Percentiles rank a stretch among this genome's conserved stretches.
phyloP scores from a whole-genome alignment of 2,113 vertebrate species.

The Ciconia stormi region DNA sequence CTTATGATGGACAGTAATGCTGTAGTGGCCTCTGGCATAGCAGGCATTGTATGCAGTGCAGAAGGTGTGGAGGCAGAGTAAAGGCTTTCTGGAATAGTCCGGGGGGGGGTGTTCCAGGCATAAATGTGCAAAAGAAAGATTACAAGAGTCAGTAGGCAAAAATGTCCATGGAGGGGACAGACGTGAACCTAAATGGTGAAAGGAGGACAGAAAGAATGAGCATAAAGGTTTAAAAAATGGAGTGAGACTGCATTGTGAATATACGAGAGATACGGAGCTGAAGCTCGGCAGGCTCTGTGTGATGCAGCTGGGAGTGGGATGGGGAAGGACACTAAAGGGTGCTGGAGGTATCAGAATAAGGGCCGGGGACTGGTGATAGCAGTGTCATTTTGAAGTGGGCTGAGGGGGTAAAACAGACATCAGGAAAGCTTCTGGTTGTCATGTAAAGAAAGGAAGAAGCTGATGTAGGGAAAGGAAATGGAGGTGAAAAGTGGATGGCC shows the following conservation, averaged over 20 bases:
- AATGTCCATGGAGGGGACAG: not conserved
- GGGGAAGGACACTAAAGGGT: not conserved
- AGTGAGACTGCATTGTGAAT: not conserved
- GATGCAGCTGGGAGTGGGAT: not conserved
- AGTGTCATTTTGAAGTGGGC: not conserved
- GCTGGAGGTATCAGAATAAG: not conserved
- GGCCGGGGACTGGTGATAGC: not conserved
- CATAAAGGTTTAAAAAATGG: not conserved
- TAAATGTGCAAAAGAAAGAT: not conserved
- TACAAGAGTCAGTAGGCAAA: not conserved
- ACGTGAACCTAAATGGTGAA: not conserved
- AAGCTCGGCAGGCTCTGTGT: not conserved
- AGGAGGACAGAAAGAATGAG: not conserved
- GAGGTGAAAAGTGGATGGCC: not conserved
- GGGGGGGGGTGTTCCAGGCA: not conserved
- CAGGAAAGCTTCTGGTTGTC: not conserved
- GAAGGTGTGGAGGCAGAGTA: not conserved
- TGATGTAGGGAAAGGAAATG: not conserved
- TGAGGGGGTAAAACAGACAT: not conserved
- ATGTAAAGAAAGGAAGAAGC: not conserved
- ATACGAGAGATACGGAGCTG: rapidly evolving
- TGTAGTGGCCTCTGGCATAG: not conserved
- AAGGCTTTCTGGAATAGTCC: not conserved
- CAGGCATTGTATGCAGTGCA: not conserved
- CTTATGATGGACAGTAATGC: not conserved